Evolutionary conservation across 2,113 vertebrate species (phyloP), one percentile per base, ranked within the genome.

Genomic region (Manacus vitellinus): DNA sequence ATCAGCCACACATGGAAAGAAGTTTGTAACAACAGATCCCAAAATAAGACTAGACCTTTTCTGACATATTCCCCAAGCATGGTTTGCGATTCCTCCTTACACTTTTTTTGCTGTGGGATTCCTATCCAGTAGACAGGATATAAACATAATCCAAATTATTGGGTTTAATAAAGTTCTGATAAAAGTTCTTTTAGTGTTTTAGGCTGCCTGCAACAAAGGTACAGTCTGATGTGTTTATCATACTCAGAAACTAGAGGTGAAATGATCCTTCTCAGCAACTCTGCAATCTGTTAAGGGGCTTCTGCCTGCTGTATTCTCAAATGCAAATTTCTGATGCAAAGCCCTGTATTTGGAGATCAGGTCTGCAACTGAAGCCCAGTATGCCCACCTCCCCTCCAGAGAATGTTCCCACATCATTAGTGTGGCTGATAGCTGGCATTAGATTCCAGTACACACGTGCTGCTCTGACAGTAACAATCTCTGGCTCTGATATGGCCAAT

Each of bases 321-420:
- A 76, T 17, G 10, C 15, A 76, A 49, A 35, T 51, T 80, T 80
- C 58, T 74, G 51, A 80, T 43, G 19, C 65, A 62, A 44, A 84
- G 39, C 22, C 33, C 22, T 35, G 12, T 35, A 54, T 89, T 22
- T 70, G 54, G 49, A 84, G 49, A 63, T 39, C 41, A 65, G 59
- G 49, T 49, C 30, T 76, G 41, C n/a, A 62, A 89, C 27, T 0
- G 1, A 76, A 70, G 41, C 41, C 14, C 0, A 0, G 11, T 33
- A 44, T 8, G 15, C 17, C 28, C 41, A 31, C 31, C n/a, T 46
- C 14, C 15, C 8, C 20, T 37, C 41, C 5, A 2, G 35, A 56
- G 14, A 44, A 56, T 2, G 16, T 19, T 68, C 63, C 47, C 55
- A 51, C 56, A n/a, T 20, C 52, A 23, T 14, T 43, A 15, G 33